Percentiles rank a stretch among this genome's conserved stretches.
These are phyloP conservation scores for Doryteuthis pealeii DNA, from an alignment of 1,140 invertebrate species.

Conservation along the genomic window DNA sequence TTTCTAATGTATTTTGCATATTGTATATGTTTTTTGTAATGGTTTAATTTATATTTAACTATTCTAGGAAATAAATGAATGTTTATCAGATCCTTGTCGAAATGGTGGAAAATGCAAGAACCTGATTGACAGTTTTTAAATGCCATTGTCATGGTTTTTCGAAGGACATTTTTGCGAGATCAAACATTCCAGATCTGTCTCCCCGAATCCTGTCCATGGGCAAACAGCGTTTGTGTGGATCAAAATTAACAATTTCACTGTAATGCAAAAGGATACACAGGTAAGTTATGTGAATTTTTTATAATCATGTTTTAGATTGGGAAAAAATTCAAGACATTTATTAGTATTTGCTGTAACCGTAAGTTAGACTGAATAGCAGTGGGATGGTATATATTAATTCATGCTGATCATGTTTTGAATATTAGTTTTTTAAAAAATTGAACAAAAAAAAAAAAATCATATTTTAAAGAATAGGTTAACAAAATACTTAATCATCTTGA, in stretches of 20 bases:
- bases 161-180: constrained; percentile 70
- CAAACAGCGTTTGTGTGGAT: constrained; percentile 36
- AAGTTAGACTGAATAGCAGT: no score
- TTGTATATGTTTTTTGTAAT: no score
- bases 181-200: constrained; percentile 67
- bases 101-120: constrained; percentile 72
- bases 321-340: no score
- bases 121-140: constrained; percentile 67
- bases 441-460: no score
- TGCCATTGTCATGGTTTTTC: constrained; percentile 68
- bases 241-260: constrained; percentile 41
- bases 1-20: no score
- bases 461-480: no score
- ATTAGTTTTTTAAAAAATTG: no score
- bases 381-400: no score
- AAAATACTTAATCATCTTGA: no score
- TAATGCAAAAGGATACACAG: constrained; percentile 45
- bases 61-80: constrained; percentile 9
- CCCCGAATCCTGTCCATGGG: constrained; percentile 68
- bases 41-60: not conserved
- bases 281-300: constrained; percentile 23
- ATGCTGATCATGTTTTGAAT: no score
- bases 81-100: constrained; percentile 66
- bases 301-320: no score
- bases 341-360: no score